Evolutionary conservation across 2,797 vertebrate genomes (phyloP).

Genomic region (Okamejei kenojei): DNA sequence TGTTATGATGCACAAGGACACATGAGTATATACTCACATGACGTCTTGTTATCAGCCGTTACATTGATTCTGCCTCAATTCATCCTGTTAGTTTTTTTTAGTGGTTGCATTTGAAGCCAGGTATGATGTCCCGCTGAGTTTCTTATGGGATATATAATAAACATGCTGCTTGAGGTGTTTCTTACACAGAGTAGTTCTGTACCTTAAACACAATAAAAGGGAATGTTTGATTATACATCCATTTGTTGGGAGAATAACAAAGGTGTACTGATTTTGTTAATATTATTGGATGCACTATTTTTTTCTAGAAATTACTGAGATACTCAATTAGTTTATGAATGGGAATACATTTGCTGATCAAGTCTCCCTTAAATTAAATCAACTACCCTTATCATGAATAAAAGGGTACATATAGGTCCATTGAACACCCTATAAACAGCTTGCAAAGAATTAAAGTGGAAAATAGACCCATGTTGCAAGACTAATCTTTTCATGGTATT

Average conservation of each 20-base stretch:
- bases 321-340: background rate
- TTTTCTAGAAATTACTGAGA: background rate
- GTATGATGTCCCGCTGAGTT: background rate
- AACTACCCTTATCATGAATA: background rate
- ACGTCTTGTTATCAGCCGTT: background rate
- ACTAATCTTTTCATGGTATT: background rate
- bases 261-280: background rate
- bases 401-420: background rate
- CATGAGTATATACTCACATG: background rate
- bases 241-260: background rate
- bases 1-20: background rate
- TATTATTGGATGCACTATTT: background rate
- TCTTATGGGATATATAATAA: background rate
- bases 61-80: background rate
- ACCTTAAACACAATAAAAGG: background rate
- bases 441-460: background rate
- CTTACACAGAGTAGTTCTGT: background rate
- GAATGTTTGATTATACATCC: background rate
- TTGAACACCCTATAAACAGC: background rate
- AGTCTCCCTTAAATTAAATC: background rate
- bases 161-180: background rate
- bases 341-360: background rate
- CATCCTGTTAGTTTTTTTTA: background rate
- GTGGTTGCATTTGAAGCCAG: too few relatives aligned
- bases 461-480: background rate